These are phyloP conservation scores for Pogona vitticeps DNA, from an alignment of 2,113 vertebrate genomes.

Conservation along the genomic window DNA sequence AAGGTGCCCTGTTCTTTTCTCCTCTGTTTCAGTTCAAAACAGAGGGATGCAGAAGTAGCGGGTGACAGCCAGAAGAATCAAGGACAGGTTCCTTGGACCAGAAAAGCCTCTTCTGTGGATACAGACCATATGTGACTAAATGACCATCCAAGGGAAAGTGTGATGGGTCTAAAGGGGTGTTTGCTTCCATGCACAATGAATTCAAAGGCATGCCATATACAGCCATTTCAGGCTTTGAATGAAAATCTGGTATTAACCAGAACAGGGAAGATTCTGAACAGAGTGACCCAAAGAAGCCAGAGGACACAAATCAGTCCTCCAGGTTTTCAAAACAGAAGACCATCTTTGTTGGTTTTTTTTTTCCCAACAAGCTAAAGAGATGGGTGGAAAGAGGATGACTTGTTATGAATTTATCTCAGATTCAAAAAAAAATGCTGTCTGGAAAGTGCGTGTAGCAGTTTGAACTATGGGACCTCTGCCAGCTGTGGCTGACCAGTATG, in stretches of 20 bases:
- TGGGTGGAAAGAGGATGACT: neutral
- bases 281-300: neutral
- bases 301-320: neutral
- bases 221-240: too few relatives aligned
- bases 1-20: neutral
- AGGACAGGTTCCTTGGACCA: too few relatives aligned
- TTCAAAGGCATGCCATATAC: too few relatives aligned
- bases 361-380: too few relatives aligned
- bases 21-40: neutral
- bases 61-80: neutral
- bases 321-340: neutral
- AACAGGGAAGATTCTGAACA: neutral
- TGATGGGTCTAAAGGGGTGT: too few relatives aligned
- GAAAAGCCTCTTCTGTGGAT: too few relatives aligned
- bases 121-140: neutral
- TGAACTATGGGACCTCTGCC: too few relatives aligned
- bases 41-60: neutral
- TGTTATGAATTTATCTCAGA: neutral
- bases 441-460: neutral
- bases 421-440: neutral
- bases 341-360: too few relatives aligned
- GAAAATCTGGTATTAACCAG: too few relatives aligned
- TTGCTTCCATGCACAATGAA: too few relatives aligned
- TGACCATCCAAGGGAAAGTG: too few relatives aligned
- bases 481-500: neutral